Conservation (phyloP, 2,888 invertebrate species). For the Rhogogaster chlorosoma region DNA sequence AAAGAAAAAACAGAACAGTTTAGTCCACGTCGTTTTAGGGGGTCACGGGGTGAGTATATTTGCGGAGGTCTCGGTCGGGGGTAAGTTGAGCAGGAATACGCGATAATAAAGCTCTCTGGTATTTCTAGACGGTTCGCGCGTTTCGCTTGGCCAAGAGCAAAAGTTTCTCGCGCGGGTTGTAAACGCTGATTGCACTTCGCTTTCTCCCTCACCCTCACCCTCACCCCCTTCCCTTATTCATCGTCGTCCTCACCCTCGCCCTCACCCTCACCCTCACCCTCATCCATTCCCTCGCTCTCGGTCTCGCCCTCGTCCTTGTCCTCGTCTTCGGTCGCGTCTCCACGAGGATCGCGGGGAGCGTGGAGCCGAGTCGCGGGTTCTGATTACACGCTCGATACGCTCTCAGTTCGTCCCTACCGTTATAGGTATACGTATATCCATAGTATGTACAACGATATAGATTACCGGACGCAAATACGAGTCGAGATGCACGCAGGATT, state of each 20-base stretch:
- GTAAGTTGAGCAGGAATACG: slow-evolving; percentile 40
- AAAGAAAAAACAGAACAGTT: neutral
- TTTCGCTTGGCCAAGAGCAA: slow-evolving; percentile 59
- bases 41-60: slow-evolving; percentile 25
- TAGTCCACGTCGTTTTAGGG: neutral
- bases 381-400: slow-evolving; percentile 49
- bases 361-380: slow-evolving; percentile 37
- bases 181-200: slow-evolving; percentile 71
- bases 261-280: neutral
- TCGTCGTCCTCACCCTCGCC: slow-evolving; percentile 43
- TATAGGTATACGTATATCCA: neutral
- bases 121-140: slow-evolving; percentile 48
- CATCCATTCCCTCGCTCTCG: slow-evolving; percentile 2
- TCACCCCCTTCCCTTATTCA: slow-evolving; percentile 41
- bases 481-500: slow-evolving; percentile 14
- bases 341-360: slow-evolving; percentile 29
- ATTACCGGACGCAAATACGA: slow-evolving; percentile 16
- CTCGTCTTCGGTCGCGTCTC: slow-evolving; percentile 46
- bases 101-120: slow-evolving; percentile 48
- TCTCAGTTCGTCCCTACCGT: slow-evolving; percentile 16
- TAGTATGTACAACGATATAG: neutral
- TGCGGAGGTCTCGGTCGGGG: slow-evolving; percentile 41
- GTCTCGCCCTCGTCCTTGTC: slow-evolving; percentile 41
- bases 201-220: slow-evolving; percentile 41
- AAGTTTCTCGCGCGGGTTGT: slow-evolving; percentile 69